A percentile compares a stretch with the other conserved stretches of the same genome.
Conservation (phyloP, 2,797 vertebrate species). For the Alosa sapidissima region DNA sequence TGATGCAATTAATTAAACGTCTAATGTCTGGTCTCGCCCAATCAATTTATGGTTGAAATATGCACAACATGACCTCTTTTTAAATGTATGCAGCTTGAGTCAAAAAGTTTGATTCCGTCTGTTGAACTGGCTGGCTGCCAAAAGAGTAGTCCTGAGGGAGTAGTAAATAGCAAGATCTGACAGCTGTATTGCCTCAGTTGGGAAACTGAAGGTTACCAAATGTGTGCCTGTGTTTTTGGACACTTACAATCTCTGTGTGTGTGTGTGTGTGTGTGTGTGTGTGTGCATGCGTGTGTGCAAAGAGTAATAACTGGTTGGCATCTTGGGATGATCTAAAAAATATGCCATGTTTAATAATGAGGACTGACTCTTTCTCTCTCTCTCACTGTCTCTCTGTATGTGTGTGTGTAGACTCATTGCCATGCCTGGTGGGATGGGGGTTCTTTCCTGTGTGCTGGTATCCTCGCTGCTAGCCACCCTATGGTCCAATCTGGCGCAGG, state of each 20-base stretch:
- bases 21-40: background rate
- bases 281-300: background rate
- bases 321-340: too few species aligned
- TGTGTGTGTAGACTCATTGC: slow-evolving; percentile 74
- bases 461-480: slow-evolving; percentile 63
- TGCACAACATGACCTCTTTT: background rate
- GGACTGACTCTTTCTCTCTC: too few species aligned
- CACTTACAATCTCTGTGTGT: background rate
- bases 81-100: too few species aligned
- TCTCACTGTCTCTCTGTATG: too few species aligned
- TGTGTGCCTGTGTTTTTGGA: background rate
- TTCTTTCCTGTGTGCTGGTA: slow-evolving; percentile 68
- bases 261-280: background rate
- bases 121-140: background rate
- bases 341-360: too few species aligned
- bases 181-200: background rate
- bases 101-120: background rate
- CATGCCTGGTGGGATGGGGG: slow-evolving; percentile 82
- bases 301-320: too few species aligned
- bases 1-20: background rate
- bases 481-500: slow-evolving; percentile 28
- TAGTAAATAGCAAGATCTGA: background rate
- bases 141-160: background rate
- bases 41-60: background rate
- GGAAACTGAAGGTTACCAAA: background rate